Evolutionary conservation across 2,888 invertebrate species (phyloP).

Genomic region (Eupithecia inturbata): DNA sequence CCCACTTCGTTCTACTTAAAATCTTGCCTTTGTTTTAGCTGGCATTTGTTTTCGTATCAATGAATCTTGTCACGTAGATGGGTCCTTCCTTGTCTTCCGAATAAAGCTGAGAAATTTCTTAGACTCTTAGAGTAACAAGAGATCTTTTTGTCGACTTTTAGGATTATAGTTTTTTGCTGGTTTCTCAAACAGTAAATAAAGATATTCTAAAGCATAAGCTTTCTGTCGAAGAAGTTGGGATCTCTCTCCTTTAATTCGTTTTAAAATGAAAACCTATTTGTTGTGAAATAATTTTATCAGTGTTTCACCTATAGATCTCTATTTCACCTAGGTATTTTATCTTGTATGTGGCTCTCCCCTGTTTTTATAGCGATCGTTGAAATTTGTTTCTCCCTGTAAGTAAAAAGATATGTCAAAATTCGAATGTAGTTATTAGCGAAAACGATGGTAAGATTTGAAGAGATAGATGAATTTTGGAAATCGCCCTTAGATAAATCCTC

Average conservation of each 20-base stretch:
- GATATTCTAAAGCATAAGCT: neutral
- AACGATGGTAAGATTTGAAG: neutral
- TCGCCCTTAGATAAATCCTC: neutral
- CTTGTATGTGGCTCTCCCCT: neutral
- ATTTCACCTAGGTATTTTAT: too few relatives aligned
- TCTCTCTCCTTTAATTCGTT: neutral
- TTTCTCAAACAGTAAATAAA: neutral
- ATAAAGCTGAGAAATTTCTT: constrained; percentile 4
- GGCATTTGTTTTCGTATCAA: constrained; percentile 2
- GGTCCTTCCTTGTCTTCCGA: constrained; percentile 8
- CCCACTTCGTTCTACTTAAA: neutral
- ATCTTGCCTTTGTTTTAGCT: constrained; percentile 1
- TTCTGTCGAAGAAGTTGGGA: neutral
- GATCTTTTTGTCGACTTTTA: neutral
- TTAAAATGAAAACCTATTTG: neutral
- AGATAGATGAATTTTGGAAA: neutral
- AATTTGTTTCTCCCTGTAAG: neutral
- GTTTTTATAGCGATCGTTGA: neutral
- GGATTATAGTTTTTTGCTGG: neutral
- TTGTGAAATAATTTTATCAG: neutral
- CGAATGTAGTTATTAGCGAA: neutral
- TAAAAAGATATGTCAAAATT: neutral
- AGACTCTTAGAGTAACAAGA: neutral
- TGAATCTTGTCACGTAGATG: constrained; percentile 22
- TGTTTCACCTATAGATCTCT: too few relatives aligned